These are phyloP conservation scores for Acanthoscelides obtectus DNA, from an alignment of 2,888 invertebrate species.

Conservation along the genomic window DNA sequence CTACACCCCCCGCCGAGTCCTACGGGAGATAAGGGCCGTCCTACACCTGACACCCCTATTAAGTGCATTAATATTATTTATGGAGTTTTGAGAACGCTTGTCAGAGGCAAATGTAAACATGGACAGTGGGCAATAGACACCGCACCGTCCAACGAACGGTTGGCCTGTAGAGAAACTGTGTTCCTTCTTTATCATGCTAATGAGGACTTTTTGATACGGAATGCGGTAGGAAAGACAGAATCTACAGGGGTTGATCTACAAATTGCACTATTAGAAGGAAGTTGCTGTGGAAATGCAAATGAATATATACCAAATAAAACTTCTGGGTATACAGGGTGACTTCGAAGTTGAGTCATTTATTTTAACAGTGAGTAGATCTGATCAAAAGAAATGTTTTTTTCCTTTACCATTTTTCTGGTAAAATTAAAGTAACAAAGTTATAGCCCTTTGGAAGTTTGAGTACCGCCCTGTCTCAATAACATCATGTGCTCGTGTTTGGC, in stretches of 20 bases:
- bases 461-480: too few relatives aligned
- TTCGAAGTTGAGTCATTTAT: too few relatives aligned
- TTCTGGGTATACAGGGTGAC: too few relatives aligned
- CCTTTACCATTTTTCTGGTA: too few relatives aligned
- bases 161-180: not conserved
- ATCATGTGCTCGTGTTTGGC: too few relatives aligned
- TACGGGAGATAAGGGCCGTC: not conserved
- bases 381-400: too few relatives aligned
- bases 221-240: not conserved
- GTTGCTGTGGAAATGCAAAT: too few relatives aligned
- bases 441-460: too few relatives aligned
- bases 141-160: not conserved
- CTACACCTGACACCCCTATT: conserved; percentile 7
- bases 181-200: not conserved
- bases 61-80: not conserved
- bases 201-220: not conserved
- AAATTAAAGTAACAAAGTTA: too few relatives aligned
- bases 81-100: not conserved
- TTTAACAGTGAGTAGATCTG: too few relatives aligned
- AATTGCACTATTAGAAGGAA: too few relatives aligned
- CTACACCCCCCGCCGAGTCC: not conserved
- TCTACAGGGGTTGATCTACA: not conserved
- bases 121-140: not conserved
- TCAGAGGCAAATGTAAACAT: not conserved
- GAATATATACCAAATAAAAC: too few relatives aligned